Conservation (phyloP, 2,888 invertebrate genomes). For the Agonopterix alstromeriana region DNA sequence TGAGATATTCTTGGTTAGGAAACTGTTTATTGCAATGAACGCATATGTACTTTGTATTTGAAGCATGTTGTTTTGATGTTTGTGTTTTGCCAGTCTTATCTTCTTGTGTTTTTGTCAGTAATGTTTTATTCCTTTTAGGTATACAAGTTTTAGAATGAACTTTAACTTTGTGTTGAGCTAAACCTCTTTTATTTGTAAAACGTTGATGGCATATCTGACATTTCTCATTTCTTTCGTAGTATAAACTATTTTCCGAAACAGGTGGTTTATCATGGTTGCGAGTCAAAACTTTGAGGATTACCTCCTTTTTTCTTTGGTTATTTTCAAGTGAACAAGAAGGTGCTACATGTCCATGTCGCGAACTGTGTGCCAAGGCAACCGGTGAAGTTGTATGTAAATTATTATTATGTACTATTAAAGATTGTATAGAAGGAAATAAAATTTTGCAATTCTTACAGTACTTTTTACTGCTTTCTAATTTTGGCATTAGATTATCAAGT, state of each 20-base stretch:
- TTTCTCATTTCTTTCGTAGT: too few species aligned
- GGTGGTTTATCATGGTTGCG: background rate
- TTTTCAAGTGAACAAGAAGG: too few species aligned
- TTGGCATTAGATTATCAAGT: constrained; percentile 31
- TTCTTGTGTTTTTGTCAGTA: background rate
- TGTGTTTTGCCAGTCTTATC: constrained; percentile 1
- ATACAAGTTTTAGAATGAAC: too few species aligned
- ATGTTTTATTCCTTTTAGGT: background rate
- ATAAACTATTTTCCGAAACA: too few species aligned
- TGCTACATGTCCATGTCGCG: too few species aligned
- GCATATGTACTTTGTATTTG: constrained; percentile 23
- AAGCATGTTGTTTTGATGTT: constrained; percentile 4
- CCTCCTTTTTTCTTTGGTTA: too few species aligned
- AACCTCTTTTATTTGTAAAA: background rate
- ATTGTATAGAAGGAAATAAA: constrained; percentile 33
- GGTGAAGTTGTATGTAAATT: constrained; percentile 12
- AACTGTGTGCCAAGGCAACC: too few species aligned
- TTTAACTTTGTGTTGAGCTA: too few species aligned
- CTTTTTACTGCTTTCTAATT: constrained; percentile 32
- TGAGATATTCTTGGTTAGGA: constrained; percentile 32
- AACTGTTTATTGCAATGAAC: constrained; percentile 46
- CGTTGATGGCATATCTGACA: too few species aligned
- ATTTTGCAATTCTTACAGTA: constrained; percentile 46
- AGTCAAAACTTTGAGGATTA: too few species aligned
- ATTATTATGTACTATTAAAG: constrained; percentile 22